These are phyloP conservation scores for Pica pica DNA, from an alignment of 2,113 vertebrate genomes.

Conservation along the genomic window DNA sequence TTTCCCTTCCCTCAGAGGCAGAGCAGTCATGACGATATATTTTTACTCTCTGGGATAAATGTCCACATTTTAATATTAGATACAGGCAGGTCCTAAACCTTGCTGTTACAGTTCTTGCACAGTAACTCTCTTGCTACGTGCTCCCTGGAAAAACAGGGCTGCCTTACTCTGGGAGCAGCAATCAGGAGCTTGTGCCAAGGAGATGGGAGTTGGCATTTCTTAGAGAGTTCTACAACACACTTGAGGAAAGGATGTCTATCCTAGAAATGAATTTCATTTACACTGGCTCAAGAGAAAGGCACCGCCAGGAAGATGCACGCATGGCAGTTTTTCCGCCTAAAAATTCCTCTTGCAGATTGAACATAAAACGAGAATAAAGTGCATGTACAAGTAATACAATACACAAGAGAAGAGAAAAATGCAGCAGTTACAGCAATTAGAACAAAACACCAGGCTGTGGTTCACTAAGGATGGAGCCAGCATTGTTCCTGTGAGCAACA, in stretches of 20 bases:
- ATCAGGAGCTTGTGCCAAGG: background rate
- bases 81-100: background rate
- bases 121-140: background rate
- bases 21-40: slow-evolving; percentile 2
- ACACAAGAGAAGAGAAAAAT: background rate
- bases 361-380: background rate
- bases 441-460: background rate
- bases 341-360: background rate
- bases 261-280: background rate
- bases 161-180: background rate
- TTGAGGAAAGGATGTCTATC: background rate
- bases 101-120: background rate
- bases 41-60: slow-evolving; percentile 13
- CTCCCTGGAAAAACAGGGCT: background rate
- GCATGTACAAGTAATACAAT: background rate
- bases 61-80: slow-evolving; percentile 33
- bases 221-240: background rate
- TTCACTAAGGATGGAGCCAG: background rate
- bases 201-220: slow-evolving; percentile 5
- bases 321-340: background rate
- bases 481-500: background rate
- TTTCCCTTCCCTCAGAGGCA: slow-evolving; percentile 1
- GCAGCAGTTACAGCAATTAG: background rate
- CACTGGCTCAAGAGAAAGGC: background rate
- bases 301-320: background rate